Conservation (phyloP, 2,797 vertebrate species). For the Harpagifer antarcticus region DNA sequence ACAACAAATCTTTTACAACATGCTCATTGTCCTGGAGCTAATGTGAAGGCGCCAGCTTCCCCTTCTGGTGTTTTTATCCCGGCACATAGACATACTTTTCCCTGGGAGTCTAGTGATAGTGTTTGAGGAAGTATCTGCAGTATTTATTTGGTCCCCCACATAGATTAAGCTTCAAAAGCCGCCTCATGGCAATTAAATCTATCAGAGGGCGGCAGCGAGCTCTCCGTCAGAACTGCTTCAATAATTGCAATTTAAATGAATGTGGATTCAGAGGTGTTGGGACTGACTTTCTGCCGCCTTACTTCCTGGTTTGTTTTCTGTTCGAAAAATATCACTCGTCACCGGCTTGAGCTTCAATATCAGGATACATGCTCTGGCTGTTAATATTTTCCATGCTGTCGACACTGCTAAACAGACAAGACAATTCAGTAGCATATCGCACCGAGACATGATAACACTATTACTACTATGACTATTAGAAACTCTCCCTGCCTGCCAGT, state of each 20-base stretch:
- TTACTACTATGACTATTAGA: too few relatives aligned
- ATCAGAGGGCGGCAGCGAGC: constrained; percentile 75
- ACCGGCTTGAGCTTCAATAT: too few relatives aligned
- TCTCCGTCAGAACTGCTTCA: constrained; percentile 72
- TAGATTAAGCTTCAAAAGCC: constrained; percentile 72
- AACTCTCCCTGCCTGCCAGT: too few relatives aligned
- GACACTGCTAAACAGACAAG: too few relatives aligned
- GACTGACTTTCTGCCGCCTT: constrained; percentile 17
- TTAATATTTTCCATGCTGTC: too few relatives aligned
- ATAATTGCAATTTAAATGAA: constrained; percentile 79
- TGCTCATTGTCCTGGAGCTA: constrained; percentile 46
- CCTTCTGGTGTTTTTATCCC: constrained; percentile 33
- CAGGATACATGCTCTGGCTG: too few relatives aligned
- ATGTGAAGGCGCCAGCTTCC: constrained; percentile 44
- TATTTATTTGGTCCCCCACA: constrained; percentile 63
- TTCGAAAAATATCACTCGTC: too few relatives aligned
- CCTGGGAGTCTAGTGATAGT: constrained; percentile 37
- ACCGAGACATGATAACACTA: too few relatives aligned
- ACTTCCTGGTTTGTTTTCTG: constrained; percentile 40
- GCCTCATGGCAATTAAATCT: constrained; percentile 78
- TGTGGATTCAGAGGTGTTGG: constrained; percentile 72
- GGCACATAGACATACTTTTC: constrained; percentile 36
- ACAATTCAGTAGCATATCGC: too few relatives aligned
- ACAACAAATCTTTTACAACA: constrained; percentile 61
- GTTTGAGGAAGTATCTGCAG: constrained; percentile 58